phyloP scores from a whole-genome alignment of 2,113 vertebrate species.

The Ammospiza nelsoni region DNA sequence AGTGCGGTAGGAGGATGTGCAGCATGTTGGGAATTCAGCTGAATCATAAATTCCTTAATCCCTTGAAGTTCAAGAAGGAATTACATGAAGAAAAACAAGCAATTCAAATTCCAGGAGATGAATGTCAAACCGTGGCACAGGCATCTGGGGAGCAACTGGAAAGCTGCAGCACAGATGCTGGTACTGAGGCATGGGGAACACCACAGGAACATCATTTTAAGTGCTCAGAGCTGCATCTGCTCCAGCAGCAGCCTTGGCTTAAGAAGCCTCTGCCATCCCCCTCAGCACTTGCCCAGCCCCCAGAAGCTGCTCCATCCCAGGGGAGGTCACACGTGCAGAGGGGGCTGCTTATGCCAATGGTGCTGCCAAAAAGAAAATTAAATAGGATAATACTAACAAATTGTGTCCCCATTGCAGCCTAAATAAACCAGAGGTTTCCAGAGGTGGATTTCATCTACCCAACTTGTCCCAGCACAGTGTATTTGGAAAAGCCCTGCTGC shows the following conservation, averaged over 20 bases:
- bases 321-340: background rate
- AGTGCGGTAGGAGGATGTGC: background rate
- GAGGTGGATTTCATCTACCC: background rate
- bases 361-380: background rate
- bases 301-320: background rate
- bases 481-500: background rate
- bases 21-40: background rate
- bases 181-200: background rate
- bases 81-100: background rate
- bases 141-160: background rate
- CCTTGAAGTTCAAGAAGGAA: constrained; percentile 6
- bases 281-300: background rate
- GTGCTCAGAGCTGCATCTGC: background rate
- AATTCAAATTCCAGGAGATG: background rate
- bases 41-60: constrained; percentile 40
- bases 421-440: background rate
- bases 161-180: background rate
- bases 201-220: background rate
- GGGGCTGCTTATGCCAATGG: background rate
- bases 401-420: background rate
- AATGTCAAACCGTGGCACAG: background rate
- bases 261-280: background rate
- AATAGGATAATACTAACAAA: background rate
- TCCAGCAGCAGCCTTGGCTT: background rate
- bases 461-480: background rate